Base-by-base conservation (phyloP, 2,888 invertebrate species). In the Phalera bucephala region DNA sequence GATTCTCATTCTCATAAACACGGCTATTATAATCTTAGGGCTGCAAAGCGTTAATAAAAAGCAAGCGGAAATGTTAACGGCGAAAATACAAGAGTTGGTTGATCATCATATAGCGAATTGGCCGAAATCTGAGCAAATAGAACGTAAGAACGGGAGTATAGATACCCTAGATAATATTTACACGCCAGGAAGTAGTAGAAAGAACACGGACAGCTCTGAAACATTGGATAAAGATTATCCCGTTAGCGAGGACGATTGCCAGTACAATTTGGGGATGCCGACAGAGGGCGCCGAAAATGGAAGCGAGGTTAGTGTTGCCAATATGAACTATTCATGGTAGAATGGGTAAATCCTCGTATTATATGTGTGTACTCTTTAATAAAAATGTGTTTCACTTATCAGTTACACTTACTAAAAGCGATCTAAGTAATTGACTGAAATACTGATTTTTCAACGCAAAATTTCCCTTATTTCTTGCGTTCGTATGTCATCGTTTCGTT, bases 1-100 rank as follows among this genome's bases (percentile, higher is more conserved):
- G 66, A 77, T 92, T 12, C 78, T 94, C 17, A 94, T 95, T 31
- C 75, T 94, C 29, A 90, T 93, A 42, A 93, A 93, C 48, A 92
- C 92, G 0, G 80, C 89, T 1, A 90, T 91, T 5, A 90, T 92
- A n/a, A 87, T 93, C 45, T 80, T 92, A 33, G 92, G 93, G 40
- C 39, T 90, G 21, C 83, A 86, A 65, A 81, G 82, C 26, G 86
- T 90, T 0, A 85, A 86, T 32, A 82, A 71, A 43, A 90, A 88
- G 35, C 85, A 89, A 58, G 80, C 83, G 0, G 88, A 90, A 58
- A 78, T 85, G 46, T 52, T 90, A 6, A 80, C 87, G 0, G 80
- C 79, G 0, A 90, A 86, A 55, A 82, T 90, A 39, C 88, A 88
- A 43, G 84, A 87, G 37, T 38, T 88, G 1, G 81, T 87, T 0